Evolutionary conservation across 2,113 vertebrate genomes (phyloP).

Genomic region (Symphodus melops): DNA sequence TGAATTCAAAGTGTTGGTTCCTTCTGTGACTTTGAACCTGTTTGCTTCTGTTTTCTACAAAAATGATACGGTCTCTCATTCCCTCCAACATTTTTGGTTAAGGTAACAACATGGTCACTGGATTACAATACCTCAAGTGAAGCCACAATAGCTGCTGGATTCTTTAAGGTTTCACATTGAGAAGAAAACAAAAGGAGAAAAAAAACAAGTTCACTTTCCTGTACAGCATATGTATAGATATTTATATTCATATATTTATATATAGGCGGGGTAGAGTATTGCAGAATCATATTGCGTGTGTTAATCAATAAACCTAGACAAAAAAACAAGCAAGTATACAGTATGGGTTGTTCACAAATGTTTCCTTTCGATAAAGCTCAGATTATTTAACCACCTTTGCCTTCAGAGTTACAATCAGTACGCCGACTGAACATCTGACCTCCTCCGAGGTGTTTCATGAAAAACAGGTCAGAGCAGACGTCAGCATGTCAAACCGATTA

Average conservation of each 20-base stretch:
- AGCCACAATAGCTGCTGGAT: constrained; percentile 82
- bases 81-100: constrained; percentile 80
- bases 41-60: constrained; percentile 36
- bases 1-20: constrained; percentile 48
- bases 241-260: constrained; percentile 80
- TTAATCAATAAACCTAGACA: constrained; percentile 81
- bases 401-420: constrained; percentile 73
- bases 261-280: constrained; percentile 84
- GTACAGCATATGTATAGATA: constrained; percentile 81
- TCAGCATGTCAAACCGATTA: constrained; percentile 66
- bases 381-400: constrained; percentile 66
- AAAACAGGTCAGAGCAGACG: constrained; percentile 59
- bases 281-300: constrained; percentile 86
- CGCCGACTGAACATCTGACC: constrained; percentile 52
- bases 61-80: constrained; percentile 62
- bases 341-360: constrained; percentile 78
- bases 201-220: constrained; percentile 74
- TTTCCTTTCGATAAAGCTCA: constrained; percentile 75
- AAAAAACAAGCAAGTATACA: constrained; percentile 82
- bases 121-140: constrained; percentile 79
- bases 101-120: constrained; percentile 81
- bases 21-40: constrained; percentile 41
- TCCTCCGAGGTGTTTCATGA: constrained; percentile 57
- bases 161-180: constrained; percentile 78
- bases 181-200: constrained; percentile 67